Percentiles rank a stretch among this genome's conserved stretches.
Evolutionary conservation across 2,797 vertebrate species (phyloP).

Genomic region (Serranus cabrilla): DNA sequence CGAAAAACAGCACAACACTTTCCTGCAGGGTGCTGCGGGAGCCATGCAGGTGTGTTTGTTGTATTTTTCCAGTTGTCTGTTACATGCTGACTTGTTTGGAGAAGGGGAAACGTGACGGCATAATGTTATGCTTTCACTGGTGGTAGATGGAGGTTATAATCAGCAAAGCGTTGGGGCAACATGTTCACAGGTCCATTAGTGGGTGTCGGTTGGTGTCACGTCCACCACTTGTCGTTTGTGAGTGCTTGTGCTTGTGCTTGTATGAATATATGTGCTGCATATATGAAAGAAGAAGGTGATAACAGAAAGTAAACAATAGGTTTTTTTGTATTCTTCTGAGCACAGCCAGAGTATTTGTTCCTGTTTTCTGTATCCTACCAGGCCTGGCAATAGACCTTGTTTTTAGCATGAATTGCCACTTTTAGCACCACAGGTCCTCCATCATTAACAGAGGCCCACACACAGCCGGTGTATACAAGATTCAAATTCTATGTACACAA

Average conservation of each 20-base stretch:
- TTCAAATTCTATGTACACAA: slow-evolving; percentile 21
- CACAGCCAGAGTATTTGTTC: slow-evolving; percentile 9
- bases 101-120: slow-evolving; percentile 27
- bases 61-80: slow-evolving; percentile 31
- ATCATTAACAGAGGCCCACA: slow-evolving; percentile 42
- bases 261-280: slow-evolving; percentile 1
- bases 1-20: slow-evolving; percentile 5
- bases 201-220: slow-evolving; percentile 7
- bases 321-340: slow-evolving; percentile 1
- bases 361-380: slow-evolving; percentile 15
- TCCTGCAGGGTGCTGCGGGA: slow-evolving; percentile 11
- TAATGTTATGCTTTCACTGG: slow-evolving; percentile 22
- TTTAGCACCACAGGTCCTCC: slow-evolving; percentile 22
- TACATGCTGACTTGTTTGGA: slow-evolving; percentile 14
- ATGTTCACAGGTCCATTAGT: slow-evolving; percentile 12
- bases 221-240: slow-evolving; percentile 20
- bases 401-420: slow-evolving; percentile 28
- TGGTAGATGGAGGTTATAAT: slow-evolving; percentile 34
- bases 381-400: background rate
- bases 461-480: slow-evolving; percentile 32
- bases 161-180: slow-evolving; percentile 16
- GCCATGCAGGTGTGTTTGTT: slow-evolving; percentile 42
- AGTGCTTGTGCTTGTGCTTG: background rate
- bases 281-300: slow-evolving; percentile 2
- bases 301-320: background rate